Conservation (phyloP, 92 coral and sea anemone species). For the Porites cylindrica region DNA sequence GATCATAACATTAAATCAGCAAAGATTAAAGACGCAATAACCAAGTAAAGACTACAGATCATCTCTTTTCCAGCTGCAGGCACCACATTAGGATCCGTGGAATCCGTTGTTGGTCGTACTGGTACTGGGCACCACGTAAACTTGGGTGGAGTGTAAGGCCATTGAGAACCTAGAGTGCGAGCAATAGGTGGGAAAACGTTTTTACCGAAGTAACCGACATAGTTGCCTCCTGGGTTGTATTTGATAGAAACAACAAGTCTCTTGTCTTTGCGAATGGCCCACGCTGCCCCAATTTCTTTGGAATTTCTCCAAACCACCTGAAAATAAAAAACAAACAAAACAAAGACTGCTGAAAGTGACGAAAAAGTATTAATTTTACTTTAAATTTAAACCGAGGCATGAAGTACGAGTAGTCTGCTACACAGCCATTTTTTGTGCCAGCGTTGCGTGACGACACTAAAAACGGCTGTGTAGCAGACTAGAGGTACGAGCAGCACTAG, state of each 20-base stretch:
- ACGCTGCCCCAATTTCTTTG: constrained; percentile 60
- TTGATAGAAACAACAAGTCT: constrained; percentile 35
- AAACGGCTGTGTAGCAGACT: too few species aligned
- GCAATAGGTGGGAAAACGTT: constrained; percentile 49
- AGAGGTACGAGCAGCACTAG: too few species aligned
- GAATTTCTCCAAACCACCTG: constrained; percentile 67
- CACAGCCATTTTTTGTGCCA: too few species aligned
- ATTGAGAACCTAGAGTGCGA: background rate
- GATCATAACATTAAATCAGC: background rate
- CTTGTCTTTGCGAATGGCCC: constrained; percentile 4
- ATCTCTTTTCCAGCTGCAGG: too few species aligned
- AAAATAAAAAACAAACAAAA: background rate
- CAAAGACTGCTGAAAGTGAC: too few species aligned
- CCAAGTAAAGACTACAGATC: background rate
- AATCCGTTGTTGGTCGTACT: background rate
- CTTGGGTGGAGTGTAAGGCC: background rate
- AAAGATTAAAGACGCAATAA: background rate
- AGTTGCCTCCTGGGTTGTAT: constrained; percentile 53
- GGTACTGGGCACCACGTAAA: background rate
- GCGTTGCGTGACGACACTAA: too few species aligned
- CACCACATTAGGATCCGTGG: background rate
- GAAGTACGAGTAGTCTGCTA: too few species aligned
- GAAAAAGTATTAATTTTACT: too few species aligned
- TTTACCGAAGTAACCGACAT: constrained; percentile 4
- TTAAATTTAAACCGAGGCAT: too few species aligned